Conservation (phyloP, 2,113 vertebrate species). For the Elephantulus edwardii region DNA sequence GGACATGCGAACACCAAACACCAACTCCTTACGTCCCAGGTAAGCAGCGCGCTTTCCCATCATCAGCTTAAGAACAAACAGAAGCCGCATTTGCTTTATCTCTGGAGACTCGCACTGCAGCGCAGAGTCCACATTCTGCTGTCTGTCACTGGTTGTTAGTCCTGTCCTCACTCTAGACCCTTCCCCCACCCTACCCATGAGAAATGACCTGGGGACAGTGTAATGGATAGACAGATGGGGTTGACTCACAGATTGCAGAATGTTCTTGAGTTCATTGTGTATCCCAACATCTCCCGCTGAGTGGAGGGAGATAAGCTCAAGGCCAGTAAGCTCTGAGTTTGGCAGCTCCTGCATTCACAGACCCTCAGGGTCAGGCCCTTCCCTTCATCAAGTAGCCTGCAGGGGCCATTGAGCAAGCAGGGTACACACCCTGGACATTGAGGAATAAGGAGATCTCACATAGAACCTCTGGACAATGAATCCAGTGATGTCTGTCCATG, state of each 20-base stretch:
- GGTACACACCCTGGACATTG: background rate
- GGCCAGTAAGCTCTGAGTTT: background rate
- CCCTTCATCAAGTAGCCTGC: background rate
- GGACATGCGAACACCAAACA: background rate
- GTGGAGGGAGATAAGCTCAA: background rate
- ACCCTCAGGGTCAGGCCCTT: background rate
- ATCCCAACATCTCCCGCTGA: background rate
- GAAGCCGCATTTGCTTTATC: background rate
- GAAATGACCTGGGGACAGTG: too few species aligned
- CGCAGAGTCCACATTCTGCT: too few species aligned
- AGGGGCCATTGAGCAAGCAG: rapidly evolving
- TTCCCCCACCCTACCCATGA: too few species aligned
- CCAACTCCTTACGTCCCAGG: background rate
- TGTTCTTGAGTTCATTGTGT: background rate
- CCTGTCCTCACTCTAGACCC: too few species aligned
- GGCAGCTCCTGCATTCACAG: background rate
- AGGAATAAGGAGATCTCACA: background rate
- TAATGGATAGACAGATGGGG: background rate
- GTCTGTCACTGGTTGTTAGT: too few species aligned
- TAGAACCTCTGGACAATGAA: background rate
- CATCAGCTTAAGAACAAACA: background rate
- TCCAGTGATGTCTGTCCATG: background rate
- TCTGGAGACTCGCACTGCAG: too few species aligned
- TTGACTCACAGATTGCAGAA: too few species aligned
- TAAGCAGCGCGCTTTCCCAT: background rate